These are phyloP conservation scores for Mesochorus sp. DNA, from an alignment of 2,888 invertebrate genomes.

Conservation along the genomic window DNA sequence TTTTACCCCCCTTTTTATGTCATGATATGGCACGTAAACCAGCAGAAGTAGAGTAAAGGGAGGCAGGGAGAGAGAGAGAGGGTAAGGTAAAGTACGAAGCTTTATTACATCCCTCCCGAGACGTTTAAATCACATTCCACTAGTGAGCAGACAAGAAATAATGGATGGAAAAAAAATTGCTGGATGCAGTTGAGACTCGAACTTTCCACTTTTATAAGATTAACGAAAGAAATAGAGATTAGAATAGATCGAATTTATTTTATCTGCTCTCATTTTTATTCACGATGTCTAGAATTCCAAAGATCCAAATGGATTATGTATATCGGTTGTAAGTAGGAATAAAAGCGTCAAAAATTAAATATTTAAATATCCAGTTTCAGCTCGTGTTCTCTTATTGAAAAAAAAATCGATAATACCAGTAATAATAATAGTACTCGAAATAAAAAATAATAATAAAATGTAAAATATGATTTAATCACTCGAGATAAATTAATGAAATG, in stretches of 20 bases:
- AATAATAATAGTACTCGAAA: not conserved
- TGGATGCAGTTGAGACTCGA: constrained; percentile 20
- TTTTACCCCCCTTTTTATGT: not conserved
- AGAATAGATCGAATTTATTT: constrained; percentile 30
- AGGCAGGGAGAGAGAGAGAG: not conserved
- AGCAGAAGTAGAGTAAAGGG: not conserved
- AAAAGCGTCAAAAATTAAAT: no score
- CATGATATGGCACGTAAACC: constrained; percentile 3
- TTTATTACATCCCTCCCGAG: constrained; percentile 55
- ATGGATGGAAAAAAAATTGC: constrained; percentile 48
- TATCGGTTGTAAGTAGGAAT: no score
- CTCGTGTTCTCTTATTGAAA: no score
- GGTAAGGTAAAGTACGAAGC: constrained; percentile 9
- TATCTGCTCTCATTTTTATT: not conserved
- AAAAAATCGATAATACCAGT: not conserved
- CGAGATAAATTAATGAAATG: not conserved
- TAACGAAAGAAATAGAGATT: constrained; percentile 29
- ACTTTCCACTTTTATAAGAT: constrained; percentile 33
- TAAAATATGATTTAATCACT: not conserved
- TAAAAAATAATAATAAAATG: not conserved
- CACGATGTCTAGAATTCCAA: not conserved
- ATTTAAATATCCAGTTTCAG: no score
- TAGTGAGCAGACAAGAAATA: constrained; percentile 52
- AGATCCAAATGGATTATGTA: not conserved
- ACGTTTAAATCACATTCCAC: constrained; percentile 65